These are phyloP conservation scores for Brachynemurus nebulosus DNA, from an alignment of 2,888 invertebrate genomes.

Conservation along the genomic window DNA sequence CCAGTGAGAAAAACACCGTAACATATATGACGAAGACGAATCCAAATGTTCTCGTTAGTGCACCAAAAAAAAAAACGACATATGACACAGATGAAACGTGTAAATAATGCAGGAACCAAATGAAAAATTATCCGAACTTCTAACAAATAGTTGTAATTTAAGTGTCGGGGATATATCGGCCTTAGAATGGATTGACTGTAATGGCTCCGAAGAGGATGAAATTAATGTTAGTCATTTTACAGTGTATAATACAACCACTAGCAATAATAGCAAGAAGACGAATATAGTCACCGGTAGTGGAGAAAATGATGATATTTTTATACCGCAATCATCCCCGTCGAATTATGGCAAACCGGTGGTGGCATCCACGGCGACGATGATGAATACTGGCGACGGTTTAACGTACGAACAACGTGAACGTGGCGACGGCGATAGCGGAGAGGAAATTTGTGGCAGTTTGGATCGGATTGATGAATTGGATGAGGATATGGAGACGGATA, in stretches of 20 bases:
- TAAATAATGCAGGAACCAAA: too few relatives aligned
- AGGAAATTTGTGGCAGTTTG: constrained; percentile 11
- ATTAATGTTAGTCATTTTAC: neutral
- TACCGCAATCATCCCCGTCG: neutral
- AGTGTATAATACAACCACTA: neutral
- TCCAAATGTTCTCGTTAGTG: too few relatives aligned
- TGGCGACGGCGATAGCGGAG: constrained; percentile 17
- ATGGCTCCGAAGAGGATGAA: constrained; percentile 5
- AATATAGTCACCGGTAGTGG: neutral
- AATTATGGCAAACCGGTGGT: neutral
- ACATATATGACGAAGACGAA: too few relatives aligned
- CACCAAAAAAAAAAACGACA: too few relatives aligned
- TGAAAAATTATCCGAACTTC: too few relatives aligned
- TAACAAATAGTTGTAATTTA: too few relatives aligned
- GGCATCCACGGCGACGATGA: neutral
- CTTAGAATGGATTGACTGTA: constrained; percentile 9
- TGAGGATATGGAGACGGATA: constrained; percentile 14
- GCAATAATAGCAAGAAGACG: neutral
- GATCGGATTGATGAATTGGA: neutral
- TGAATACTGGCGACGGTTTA: neutral
- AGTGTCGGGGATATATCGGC: constrained; percentile 9
- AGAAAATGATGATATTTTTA: neutral
- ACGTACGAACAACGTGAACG: constrained; percentile 15
- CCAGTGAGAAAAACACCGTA: too few relatives aligned
- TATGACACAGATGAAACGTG: too few relatives aligned